These are phyloP conservation scores for Peucedramus taeniatus DNA, from an alignment of 2,113 vertebrate species.

Conservation along the genomic window DNA sequence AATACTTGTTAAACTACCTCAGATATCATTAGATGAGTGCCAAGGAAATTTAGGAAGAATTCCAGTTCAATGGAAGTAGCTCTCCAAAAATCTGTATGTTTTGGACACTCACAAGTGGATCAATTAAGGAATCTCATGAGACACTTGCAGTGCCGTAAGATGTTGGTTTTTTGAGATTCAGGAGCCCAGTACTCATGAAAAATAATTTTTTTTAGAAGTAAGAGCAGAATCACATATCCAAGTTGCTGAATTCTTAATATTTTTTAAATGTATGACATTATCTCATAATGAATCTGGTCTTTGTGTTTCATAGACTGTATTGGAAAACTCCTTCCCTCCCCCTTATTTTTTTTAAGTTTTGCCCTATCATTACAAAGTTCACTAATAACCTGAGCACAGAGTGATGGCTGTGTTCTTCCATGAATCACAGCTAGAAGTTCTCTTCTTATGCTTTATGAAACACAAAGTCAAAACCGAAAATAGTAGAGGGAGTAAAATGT, in stretches of 20 bases:
- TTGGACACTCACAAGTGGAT: conserved; percentile 33
- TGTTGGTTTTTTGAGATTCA: conserved; percentile 12
- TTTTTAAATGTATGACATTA: neutral
- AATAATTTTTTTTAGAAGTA: conserved; percentile 28
- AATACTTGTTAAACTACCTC: conserved; percentile 29
- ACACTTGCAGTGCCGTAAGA: conserved; percentile 9
- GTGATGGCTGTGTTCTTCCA: neutral
- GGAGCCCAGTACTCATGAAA: conserved; percentile 33
- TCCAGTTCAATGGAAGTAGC: conserved; percentile 30
- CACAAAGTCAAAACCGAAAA: neutral
- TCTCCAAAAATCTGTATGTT: conserved; percentile 47
- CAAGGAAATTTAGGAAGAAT: conserved; percentile 56
- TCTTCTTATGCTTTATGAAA: neutral
- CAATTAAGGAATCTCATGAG: conserved; percentile 59
- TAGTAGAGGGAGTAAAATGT: neutral
- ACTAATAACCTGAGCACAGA: neutral
- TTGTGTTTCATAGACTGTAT: neutral
- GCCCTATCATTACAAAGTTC: neutral
- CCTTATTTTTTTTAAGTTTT: neutral
- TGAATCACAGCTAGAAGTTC: neutral
- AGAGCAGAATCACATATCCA: conserved; percentile 13
- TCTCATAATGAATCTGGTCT: neutral
- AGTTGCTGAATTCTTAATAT: conserved; percentile 14
- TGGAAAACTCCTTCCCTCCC: neutral
- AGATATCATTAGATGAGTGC: neutral